Evolutionary conservation across 1,140 invertebrate genomes (phyloP), one percentile per base, ranked within the genome.

Genomic region (Thereuonema tuberculata): DNA sequence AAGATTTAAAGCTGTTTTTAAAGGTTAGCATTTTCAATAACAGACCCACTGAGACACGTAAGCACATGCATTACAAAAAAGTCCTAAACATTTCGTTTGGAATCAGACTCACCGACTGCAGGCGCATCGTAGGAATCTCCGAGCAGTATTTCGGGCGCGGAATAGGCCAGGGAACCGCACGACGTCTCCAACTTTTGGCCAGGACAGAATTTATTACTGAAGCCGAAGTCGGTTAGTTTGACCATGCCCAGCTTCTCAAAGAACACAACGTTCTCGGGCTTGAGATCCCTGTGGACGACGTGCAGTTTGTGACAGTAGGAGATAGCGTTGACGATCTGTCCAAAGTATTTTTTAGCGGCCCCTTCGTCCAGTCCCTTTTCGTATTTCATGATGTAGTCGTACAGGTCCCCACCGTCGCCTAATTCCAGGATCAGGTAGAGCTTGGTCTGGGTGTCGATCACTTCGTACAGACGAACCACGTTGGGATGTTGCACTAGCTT

Each of bases 201-300:
- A 26, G 95, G 95, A 70, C 84, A 90, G 76, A 96, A 99, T 74
- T 92, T 77, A 69, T 84, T 81, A 72, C 93, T 96, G 75, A 99
- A 99, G 37, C 97, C 96, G 79, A 99, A 99, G 75, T 99, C 97
- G 54, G 97, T 99, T 58, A 99, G 80, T 79, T 99, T 99, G 1
- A 99, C 96, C 70, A 94, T 81, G 52, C 93, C 94, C 61, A 93
- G 77, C 75, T 94, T 95, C 76, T 98, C 90, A 73, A 98, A 98
- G 75, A 99, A 98, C 1, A 99, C 92, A 50, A 99, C 93, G 79
- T 99, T 99, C 76, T 98, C 96, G 20, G 95, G 95, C 75, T 99
- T 98, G 59, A 99, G 78, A 76, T 99, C 97, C 61, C 97, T 82
- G 74, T 93, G 90, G 23, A 92, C 87, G 17, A 94, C 89, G 70